A percentile compares a stretch with the other conserved stretches of the same genome.
Evolutionary conservation across 2,888 invertebrate genomes (phyloP).

Genomic region (Drosophila silvestris): DNA sequence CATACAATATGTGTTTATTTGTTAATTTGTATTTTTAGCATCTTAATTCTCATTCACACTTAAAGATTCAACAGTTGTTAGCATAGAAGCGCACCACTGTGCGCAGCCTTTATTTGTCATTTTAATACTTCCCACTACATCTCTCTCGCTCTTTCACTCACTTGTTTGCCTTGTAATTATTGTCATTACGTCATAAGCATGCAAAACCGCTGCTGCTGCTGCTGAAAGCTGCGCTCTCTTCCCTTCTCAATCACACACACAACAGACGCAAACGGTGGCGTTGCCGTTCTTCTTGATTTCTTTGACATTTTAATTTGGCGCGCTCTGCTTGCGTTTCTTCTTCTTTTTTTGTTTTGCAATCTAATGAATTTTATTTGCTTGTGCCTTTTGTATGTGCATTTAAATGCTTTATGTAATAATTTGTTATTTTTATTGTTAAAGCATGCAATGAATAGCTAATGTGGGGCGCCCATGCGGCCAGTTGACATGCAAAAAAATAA

Average conservation of each 20-base stretch:
- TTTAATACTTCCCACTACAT: conserved; percentile 30
- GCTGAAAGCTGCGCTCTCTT: conserved; percentile 23
- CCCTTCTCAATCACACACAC: conserved; percentile 4
- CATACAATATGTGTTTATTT: neutral
- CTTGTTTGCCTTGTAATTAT: conserved; percentile 50
- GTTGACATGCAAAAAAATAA: conserved; percentile 41
- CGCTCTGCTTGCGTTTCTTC: conserved; percentile 27
- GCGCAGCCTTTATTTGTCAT: conserved; percentile 29
- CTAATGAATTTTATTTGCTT: conserved; percentile 32
- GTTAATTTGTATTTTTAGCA: conserved; percentile 7
- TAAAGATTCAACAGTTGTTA: conserved; percentile 9
- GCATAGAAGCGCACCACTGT: conserved; percentile 28
- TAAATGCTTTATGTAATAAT: conserved; percentile 67
- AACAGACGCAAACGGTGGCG: conserved; percentile 4
- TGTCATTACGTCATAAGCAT: conserved; percentile 70
- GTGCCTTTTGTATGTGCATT: conserved; percentile 53
- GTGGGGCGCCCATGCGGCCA: conserved; percentile 24
- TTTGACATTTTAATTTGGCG: conserved; percentile 53
- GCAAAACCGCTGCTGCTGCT: conserved; percentile 35
- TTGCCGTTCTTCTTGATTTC: conserved; percentile 30
- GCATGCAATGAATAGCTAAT: conserved; percentile 64
- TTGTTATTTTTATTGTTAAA: conserved; percentile 64
- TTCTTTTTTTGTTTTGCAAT: conserved; percentile 9
- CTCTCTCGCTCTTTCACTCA: conserved; percentile 11
- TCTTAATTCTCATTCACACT: conserved; percentile 2